Evolutionary conservation across 2,888 invertebrate species (phyloP).

Genomic region (Lypha dubia): DNA sequence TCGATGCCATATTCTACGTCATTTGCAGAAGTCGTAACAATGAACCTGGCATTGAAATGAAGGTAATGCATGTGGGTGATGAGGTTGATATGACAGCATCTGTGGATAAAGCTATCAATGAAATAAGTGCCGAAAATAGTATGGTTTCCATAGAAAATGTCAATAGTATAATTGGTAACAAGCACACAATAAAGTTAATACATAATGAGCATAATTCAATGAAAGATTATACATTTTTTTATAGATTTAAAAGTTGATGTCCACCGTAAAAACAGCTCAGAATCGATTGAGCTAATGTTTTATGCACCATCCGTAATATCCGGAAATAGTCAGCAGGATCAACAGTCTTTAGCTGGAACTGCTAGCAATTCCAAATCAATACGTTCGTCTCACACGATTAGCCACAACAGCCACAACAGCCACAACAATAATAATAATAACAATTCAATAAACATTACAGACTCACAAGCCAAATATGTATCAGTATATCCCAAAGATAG

Average conservation of each 20-base stretch:
- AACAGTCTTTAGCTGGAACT: constrained; percentile 79
- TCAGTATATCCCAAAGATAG: constrained; percentile 80
- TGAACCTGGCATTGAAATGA: constrained; percentile 93
- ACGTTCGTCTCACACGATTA: constrained; percentile 73
- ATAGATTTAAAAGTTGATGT: constrained; percentile 96
- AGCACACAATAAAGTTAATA: not conserved
- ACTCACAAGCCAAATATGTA: constrained; percentile 78
- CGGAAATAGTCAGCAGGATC: constrained; percentile 79
- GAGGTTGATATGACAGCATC: constrained; percentile 85
- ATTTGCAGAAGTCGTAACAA: constrained; percentile 84
- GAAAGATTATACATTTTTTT: constrained; percentile 33
- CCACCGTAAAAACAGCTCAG: constrained; percentile 95
- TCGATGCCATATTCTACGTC: constrained; percentile 58
- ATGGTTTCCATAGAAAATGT: constrained; percentile 84
- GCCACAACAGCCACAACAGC: constrained; percentile 43
- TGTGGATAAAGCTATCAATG: constrained; percentile 85
- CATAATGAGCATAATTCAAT: not conserved
- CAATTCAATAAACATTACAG: constrained; percentile 50
- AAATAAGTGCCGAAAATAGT: constrained; percentile 83
- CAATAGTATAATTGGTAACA: constrained; percentile 87
- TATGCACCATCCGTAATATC: constrained; percentile 83
- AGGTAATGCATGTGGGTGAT: constrained; percentile 86
- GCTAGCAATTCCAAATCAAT: constrained; percentile 79
- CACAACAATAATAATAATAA: constrained; percentile 52
- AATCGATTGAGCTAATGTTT: constrained; percentile 91